A percentile compares a stretch with the other conserved stretches of the same genome.
These are phyloP conservation scores for Pseudomyrmex pallidus DNA, from an alignment of 1,140 invertebrate species.

Conservation along the genomic window DNA sequence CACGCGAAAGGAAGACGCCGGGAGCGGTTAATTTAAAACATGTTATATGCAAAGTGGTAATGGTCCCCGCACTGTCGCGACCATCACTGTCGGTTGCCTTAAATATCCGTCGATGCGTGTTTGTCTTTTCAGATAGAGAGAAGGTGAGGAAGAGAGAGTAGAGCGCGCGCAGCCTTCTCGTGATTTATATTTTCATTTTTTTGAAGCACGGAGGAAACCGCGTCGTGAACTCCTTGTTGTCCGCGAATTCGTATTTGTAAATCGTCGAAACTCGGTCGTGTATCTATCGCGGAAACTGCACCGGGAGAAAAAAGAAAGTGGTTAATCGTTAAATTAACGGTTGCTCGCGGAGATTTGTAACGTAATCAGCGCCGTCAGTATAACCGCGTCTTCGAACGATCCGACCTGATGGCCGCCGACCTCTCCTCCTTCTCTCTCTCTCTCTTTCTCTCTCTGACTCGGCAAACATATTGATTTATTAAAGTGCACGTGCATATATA, in stretches of 20 bases:
- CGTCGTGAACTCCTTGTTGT: neutral
- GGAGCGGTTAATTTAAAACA: slow-evolving; percentile 68
- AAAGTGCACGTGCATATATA: slow-evolving; percentile 52
- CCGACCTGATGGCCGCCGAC: slow-evolving; percentile 52
- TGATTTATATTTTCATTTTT: too few species aligned
- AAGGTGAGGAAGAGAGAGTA: too few species aligned
- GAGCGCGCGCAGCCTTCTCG: too few species aligned
- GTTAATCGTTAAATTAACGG: slow-evolving; percentile 41
- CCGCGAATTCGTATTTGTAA: neutral
- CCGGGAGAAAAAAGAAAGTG: neutral
- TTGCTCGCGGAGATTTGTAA: slow-evolving; percentile 51
- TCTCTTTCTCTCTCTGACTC: slow-evolving; percentile 29
- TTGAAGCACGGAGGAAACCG: neutral
- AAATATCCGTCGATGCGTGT: slow-evolving; percentile 68
- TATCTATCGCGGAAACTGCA: slow-evolving; percentile 1
- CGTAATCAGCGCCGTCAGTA: slow-evolving; percentile 51
- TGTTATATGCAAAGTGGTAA: slow-evolving; percentile 68
- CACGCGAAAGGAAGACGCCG: slow-evolving; percentile 56
- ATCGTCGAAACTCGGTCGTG: slow-evolving; percentile 13
- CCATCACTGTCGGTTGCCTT: slow-evolving; percentile 70
- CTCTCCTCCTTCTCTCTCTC: neutral
- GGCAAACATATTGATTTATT: slow-evolving; percentile 72
- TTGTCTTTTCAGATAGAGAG: neutral
- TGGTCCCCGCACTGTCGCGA: slow-evolving; percentile 59
- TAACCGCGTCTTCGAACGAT: slow-evolving; percentile 47